Conservation (phyloP, 2,888 invertebrate species). For the Blastobasis lacticolella region DNA sequence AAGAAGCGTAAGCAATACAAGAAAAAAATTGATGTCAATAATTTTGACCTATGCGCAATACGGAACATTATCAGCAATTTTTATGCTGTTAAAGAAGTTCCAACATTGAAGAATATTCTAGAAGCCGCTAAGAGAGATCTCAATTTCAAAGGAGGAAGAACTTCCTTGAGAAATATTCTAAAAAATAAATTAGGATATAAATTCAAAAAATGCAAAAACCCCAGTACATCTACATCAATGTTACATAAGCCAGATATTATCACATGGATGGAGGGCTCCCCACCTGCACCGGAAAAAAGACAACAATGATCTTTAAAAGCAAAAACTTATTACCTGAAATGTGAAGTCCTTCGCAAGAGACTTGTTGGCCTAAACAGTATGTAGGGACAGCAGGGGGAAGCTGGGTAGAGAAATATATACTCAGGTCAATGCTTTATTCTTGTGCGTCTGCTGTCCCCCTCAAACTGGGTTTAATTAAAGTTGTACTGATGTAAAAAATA, state of each 20-base stretch:
- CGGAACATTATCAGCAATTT: slow-evolving; percentile 14
- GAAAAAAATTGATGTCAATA: slow-evolving; percentile 10
- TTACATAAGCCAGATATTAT: slow-evolving; percentile 20
- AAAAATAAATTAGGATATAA: too few relatives aligned
- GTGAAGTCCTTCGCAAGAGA: too few relatives aligned
- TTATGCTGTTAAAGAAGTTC: slow-evolving; percentile 15
- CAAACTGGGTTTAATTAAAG: too few relatives aligned
- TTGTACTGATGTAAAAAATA: too few relatives aligned
- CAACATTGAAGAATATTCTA: slow-evolving; percentile 17
- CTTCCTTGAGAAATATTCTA: too few relatives aligned
- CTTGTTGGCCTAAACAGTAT: too few relatives aligned
- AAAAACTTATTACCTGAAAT: slow-evolving; percentile 17
- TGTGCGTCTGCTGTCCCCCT: too few relatives aligned
- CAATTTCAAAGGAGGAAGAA: slow-evolving; percentile 13
- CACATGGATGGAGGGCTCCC: slow-evolving; percentile 18
- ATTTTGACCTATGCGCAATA: slow-evolving; percentile 14
- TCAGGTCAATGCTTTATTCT: too few relatives aligned
- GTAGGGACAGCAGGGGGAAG: too few relatives aligned
- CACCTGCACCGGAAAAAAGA: slow-evolving; percentile 19
- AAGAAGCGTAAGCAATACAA: slow-evolving; percentile 12
- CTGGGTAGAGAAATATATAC: too few relatives aligned
- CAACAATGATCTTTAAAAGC: slow-evolving; percentile 14
- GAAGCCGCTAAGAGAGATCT: slow-evolving; percentile 13
- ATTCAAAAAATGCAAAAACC: too few relatives aligned
- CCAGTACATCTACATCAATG: slow-evolving; percentile 2